phyloP scores from a whole-genome alignment of 2,888 invertebrate genomes.

The Lagria hirta region DNA sequence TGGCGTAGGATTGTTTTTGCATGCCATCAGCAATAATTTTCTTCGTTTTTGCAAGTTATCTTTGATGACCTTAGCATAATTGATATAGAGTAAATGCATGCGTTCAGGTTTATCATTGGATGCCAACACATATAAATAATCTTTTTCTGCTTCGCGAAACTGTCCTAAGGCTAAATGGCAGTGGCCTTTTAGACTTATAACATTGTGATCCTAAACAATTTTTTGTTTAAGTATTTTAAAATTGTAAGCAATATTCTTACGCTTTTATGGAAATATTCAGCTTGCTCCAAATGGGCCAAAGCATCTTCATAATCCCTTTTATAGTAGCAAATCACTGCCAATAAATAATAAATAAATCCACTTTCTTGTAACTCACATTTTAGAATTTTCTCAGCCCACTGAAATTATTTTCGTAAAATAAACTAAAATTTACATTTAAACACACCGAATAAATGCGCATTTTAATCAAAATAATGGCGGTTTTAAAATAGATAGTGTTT shows the following conservation, averaged over 20 bases:
- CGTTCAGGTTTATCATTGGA: constrained; percentile 45
- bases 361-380: constrained; percentile 40
- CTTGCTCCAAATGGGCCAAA: constrained; percentile 44
- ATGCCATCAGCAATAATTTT: constrained; percentile 45
- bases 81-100: constrained; percentile 46
- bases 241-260: constrained; percentile 25
- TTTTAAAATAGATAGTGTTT: constrained; percentile 42
- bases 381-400: constrained; percentile 47
- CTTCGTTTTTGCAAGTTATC: constrained; percentile 45
- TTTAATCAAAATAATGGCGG: constrained; percentile 46
- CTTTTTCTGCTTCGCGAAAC: constrained; percentile 39
- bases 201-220: constrained; percentile 43
- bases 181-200: constrained; percentile 46
- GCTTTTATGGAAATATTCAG: constrained; percentile 41
- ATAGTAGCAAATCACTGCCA: constrained; percentile 47
- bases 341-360: constrained; percentile 46
- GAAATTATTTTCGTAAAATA: constrained; percentile 15
- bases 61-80: constrained; percentile 40
- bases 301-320: constrained; percentile 44
- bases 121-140: constrained; percentile 44
- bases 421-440: constrained; percentile 3
- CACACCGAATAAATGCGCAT: constrained; percentile 36
- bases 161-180: constrained; percentile 39
- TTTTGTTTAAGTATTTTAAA: constrained; percentile 8
- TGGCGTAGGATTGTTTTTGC: constrained; percentile 48